Percentiles rank a stretch among this genome's conserved stretches.
Evolutionary conservation across 2,888 invertebrate species (phyloP).

Genomic region (Microplitis manilae): DNA sequence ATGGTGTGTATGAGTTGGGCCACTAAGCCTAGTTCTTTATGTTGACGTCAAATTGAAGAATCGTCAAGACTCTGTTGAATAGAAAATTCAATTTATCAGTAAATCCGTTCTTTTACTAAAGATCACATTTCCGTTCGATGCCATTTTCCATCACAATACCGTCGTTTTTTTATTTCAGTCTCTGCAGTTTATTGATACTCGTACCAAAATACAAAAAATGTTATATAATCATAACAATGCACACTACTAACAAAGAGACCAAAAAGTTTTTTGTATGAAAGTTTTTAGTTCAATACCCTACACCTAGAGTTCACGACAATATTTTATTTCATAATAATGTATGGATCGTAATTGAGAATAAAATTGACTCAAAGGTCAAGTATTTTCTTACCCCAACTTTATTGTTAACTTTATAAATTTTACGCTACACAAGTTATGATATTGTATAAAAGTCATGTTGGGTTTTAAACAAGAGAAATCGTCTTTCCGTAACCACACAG

Average conservation of each 20-base stretch:
- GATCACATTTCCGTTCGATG: constrained; percentile 1
- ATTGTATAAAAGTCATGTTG: background rate
- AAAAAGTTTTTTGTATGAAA: background rate
- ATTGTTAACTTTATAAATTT: background rate
- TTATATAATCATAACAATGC: background rate
- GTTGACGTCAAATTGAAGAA: background rate
- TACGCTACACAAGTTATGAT: background rate
- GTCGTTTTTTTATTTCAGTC: background rate
- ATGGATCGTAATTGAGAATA: background rate
- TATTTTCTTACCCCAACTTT: background rate
- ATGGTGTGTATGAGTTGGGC: background rate
- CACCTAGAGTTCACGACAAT: background rate
- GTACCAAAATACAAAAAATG: background rate
- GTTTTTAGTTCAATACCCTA: background rate
- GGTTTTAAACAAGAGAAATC: background rate
- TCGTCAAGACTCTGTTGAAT: background rate
- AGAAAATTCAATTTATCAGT: background rate
- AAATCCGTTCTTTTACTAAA: background rate
- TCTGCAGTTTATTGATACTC: background rate
- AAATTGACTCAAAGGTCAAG: background rate
- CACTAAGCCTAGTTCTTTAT: background rate
- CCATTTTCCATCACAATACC: constrained; percentile 1
- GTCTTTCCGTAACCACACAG: background rate
- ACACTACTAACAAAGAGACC: background rate
- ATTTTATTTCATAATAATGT: background rate